Conservation (phyloP, 2,797 vertebrate genomes). For the Iguana delicatissima region DNA sequence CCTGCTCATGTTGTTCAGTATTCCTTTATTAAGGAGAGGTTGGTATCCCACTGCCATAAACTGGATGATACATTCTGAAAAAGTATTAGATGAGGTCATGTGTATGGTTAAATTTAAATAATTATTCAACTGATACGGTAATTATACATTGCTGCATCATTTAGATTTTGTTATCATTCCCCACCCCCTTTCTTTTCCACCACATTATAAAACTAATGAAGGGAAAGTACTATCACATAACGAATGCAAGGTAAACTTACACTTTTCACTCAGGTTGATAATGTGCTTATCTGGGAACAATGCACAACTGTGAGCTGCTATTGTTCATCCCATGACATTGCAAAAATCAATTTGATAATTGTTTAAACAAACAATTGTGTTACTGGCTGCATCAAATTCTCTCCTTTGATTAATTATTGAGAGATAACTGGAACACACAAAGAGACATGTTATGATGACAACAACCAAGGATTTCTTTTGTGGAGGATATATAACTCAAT, state of each 20-base stretch:
- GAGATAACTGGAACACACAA: constrained; percentile 27
- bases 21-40: constrained; percentile 84
- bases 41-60: constrained; percentile 9
- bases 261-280: background rate
- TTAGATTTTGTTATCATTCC: background rate
- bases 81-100: constrained; percentile 16
- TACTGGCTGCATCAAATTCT: background rate
- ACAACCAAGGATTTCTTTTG: constrained; percentile 12
- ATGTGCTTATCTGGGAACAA: background rate
- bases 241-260: background rate
- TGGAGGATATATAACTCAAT: accelerated
- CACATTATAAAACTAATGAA: background rate
- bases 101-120: constrained; percentile 35
- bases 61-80: constrained; percentile 2
- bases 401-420: constrained; percentile 43
- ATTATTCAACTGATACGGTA: background rate
- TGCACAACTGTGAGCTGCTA: constrained; percentile 5
- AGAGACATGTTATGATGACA: background rate
- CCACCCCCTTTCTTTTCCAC: background rate
- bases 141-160: too few relatives aligned
- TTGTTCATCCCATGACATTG: constrained; percentile 39
- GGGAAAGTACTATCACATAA: background rate
- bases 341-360: constrained; percentile 25
- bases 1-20: constrained; percentile 83
- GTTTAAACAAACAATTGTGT: constrained; percentile 48